A percentile compares a stretch with the other conserved stretches of the same genome.
Conservation (phyloP, 1,140 invertebrate species). For the Mya arenaria region DNA sequence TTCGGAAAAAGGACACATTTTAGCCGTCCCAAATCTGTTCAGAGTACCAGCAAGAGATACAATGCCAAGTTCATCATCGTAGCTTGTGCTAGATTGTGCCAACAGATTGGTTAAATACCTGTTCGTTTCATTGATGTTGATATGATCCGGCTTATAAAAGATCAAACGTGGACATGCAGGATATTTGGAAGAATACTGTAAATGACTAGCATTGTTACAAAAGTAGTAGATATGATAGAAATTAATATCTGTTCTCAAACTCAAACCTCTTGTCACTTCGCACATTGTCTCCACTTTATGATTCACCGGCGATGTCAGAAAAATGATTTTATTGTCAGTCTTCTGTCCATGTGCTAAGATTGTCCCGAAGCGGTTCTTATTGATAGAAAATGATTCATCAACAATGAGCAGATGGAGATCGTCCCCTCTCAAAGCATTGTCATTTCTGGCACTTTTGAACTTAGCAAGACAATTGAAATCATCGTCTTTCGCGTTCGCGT, state of each 20-base stretch:
- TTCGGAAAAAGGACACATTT: conserved; percentile 14
- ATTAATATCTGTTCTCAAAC: conserved; percentile 6
- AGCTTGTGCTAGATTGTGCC: not conserved
- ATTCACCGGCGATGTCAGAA: conserved; percentile 8
- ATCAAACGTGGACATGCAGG: conserved; percentile 12
- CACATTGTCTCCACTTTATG: conserved; percentile 10
- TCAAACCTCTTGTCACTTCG: not conserved
- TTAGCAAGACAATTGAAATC: conserved; percentile 19
- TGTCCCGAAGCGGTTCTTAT: conserved; percentile 6
- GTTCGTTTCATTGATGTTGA: conserved; percentile 13
- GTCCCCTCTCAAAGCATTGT: conserved; percentile 13
- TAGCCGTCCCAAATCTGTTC: not conserved
- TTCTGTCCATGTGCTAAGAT: conserved; percentile 22
- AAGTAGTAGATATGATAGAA: conserved; percentile 11
- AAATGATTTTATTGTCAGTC: conserved; percentile 23
- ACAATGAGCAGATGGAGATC: conserved; percentile 13
- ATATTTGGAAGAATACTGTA: not conserved
- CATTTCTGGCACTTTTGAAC: conserved; percentile 16
- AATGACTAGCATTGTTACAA: not conserved
- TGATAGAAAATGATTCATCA: conserved; percentile 12
- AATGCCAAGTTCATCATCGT: conserved; percentile 9
- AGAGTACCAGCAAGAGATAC: not conserved
- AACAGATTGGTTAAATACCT: not conserved
- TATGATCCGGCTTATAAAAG: conserved; percentile 24
- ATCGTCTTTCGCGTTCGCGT: not conserved